A percentile compares a stretch with the other conserved stretches of the same genome.
Evolutionary conservation across 2,113 vertebrate species (phyloP).

Genomic region (Calonectris borealis): DNA sequence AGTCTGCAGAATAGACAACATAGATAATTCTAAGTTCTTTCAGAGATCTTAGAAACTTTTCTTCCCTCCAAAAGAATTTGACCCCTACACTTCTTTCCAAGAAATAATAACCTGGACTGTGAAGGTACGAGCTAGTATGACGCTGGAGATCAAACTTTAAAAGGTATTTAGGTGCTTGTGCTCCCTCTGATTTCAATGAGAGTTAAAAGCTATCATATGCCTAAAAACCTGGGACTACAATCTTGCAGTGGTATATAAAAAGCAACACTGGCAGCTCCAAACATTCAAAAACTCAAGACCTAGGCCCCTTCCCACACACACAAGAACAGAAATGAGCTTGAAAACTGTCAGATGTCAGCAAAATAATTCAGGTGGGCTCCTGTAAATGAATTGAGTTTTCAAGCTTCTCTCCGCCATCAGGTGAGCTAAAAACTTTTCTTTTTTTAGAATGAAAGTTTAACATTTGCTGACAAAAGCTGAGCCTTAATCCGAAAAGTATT

Average conservation of each 20-base stretch:
- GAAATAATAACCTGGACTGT: background rate
- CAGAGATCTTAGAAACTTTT: background rate
- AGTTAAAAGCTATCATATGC: background rate
- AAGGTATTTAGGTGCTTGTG: background rate
- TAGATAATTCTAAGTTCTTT: background rate
- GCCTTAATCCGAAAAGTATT: background rate
- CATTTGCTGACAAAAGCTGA: background rate
- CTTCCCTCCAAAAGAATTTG: background rate
- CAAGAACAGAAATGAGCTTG: background rate
- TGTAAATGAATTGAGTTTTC: background rate
- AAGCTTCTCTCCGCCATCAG: background rate
- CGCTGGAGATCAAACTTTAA: background rate
- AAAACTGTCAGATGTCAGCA: background rate
- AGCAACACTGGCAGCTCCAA: background rate
- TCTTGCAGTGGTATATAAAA: background rate
- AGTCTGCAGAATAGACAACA: background rate
- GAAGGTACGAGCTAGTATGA: background rate
- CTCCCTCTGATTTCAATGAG: background rate
- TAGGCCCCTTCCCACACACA: background rate
- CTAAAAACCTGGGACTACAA: background rate
- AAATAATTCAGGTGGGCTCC: background rate
- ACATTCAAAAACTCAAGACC: background rate
- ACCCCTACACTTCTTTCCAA: background rate
- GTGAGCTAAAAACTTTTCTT: background rate
- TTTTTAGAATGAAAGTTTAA: background rate